Evolutionary conservation across 2,113 vertebrate species (phyloP).

Genomic region (Fukomys damarensis): DNA sequence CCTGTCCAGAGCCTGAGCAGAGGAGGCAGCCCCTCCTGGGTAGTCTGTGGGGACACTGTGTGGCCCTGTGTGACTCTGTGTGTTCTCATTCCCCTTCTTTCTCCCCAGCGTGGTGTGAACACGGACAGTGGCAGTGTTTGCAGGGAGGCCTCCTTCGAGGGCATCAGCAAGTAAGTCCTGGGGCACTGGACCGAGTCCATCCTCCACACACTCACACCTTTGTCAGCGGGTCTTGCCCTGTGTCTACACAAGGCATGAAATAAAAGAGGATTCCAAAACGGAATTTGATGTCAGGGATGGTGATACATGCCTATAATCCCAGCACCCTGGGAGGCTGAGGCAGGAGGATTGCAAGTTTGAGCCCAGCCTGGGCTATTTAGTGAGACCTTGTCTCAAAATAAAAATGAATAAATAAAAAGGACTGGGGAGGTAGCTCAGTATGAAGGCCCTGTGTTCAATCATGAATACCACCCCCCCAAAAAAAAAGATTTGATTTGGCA

Average conservation of each 20-base stretch:
- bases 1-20: background rate
- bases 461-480: background rate
- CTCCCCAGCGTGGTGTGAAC: constrained; percentile 91
- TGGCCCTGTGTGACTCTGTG: accelerated
- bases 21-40: background rate
- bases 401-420: background rate
- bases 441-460: background rate
- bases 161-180: constrained; percentile 94
- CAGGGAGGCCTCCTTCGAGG: constrained; percentile 95
- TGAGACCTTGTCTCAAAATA: background rate
- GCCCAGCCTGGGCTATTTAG: background rate
- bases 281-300: background rate
- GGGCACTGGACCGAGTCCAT: background rate
- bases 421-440: background rate
- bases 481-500: background rate
- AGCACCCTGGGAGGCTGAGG: background rate
- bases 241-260: background rate
- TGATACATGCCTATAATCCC: background rate
- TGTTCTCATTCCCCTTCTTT: constrained; percentile 25
- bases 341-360: background rate
- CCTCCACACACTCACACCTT: background rate
- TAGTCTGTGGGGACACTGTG: background rate
- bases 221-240: background rate
- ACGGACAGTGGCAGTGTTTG: constrained; percentile 93
- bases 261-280: background rate